phyloP scores from a whole-genome alignment of 2,113 vertebrate species.

The Amazona vittata region DNA sequence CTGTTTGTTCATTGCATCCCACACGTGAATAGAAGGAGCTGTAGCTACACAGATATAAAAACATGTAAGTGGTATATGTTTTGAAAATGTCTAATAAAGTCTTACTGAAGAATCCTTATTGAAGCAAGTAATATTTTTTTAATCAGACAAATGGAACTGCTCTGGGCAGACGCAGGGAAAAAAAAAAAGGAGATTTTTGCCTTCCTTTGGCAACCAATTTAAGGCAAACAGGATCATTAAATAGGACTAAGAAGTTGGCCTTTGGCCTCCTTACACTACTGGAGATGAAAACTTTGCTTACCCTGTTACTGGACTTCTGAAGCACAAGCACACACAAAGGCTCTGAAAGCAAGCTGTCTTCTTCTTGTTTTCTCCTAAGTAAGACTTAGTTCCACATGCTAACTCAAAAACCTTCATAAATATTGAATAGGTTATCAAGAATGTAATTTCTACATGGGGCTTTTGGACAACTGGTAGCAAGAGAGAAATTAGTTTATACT shows the following conservation, averaged over 20 bases:
- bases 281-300: not conserved
- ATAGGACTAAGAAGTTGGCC: not conserved
- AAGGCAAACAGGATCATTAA: not conserved
- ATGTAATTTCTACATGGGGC: not conserved
- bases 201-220: not conserved
- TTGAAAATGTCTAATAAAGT: not conserved
- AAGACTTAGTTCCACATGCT: not conserved
- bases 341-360: not conserved
- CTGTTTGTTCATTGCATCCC: constrained; percentile 96
- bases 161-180: not conserved
- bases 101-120: not conserved
- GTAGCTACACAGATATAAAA: constrained; percentile 79
- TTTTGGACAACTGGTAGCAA: not conserved
- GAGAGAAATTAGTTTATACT: not conserved
- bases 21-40: constrained; percentile 93
- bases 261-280: not conserved
- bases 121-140: not conserved
- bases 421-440: not conserved
- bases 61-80: not conserved
- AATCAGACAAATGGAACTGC: not conserved
- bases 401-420: not conserved
- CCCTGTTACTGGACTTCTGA: not conserved
- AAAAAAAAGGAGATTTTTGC: not conserved
- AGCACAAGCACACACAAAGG: not conserved
- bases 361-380: not conserved